Evolutionary conservation across 2,888 invertebrate species (phyloP).

Genomic region (Lamproptera curius): DNA sequence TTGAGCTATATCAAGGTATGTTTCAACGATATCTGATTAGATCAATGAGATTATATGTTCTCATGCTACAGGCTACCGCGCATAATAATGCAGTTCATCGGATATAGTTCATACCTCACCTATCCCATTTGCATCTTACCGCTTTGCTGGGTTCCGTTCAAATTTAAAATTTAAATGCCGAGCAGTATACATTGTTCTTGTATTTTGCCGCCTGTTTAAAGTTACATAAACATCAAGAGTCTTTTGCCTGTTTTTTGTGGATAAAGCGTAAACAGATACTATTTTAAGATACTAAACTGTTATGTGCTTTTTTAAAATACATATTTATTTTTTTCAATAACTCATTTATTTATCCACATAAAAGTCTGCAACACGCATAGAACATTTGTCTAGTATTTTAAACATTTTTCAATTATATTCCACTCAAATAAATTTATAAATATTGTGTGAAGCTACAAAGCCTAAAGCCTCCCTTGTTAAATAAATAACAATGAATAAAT

Average conservation of each 20-base stretch:
- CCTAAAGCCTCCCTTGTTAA: too few species aligned
- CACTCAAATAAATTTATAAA: too few species aligned
- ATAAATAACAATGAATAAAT: too few species aligned
- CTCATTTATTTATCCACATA: too few species aligned
- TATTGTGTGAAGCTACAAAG: too few species aligned
- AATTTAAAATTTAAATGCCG: conserved; percentile 18
- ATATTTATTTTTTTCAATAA: too few species aligned
- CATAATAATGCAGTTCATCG: conserved; percentile 9
- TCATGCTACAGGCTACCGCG: neutral
- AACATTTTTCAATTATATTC: too few species aligned
- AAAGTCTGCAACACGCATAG: too few species aligned
- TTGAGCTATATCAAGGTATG: conserved; percentile 3
- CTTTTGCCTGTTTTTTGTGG: neutral
- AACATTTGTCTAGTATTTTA: too few species aligned
- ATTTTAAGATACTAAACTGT: too few species aligned
- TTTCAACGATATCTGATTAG: conserved; percentile 15
- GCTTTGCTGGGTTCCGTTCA: conserved; percentile 5
- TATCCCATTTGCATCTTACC: conserved; percentile 15
- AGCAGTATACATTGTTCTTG: conserved; percentile 10
- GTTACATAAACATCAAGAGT: neutral
- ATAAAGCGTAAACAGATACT: too few species aligned
- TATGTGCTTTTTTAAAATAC: too few species aligned
- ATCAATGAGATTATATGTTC: conserved; percentile 16
- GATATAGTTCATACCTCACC: conserved; percentile 9
- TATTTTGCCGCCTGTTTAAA: conserved; percentile 3